Evolutionary conservation across 2,888 invertebrate genomes (phyloP), one percentile per base, ranked within the genome.

Genomic region (Acholoe squamosa): DNA sequence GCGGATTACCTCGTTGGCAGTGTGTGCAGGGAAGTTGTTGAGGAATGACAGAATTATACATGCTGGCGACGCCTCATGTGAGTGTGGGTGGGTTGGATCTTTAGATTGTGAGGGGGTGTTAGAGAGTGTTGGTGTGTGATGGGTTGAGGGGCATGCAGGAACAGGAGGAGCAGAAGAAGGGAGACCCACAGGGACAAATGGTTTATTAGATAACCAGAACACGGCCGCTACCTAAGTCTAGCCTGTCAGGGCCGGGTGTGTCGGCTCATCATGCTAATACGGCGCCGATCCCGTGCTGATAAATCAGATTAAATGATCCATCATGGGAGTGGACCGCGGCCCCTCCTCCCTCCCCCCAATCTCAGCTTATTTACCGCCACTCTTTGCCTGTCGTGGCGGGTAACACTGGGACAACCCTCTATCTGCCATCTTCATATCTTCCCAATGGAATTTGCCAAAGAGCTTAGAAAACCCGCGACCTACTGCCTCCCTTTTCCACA

Each of bases 261-360:
- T n/a, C 43, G 80, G 80, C 80, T 80, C 80, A 80, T 80, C 80
- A 80, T 80, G 80, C 80, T 80, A 80, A 80, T 80, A 80, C 80
- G 43, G 80, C 80, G 34, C 80, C 80, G 80, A 80, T 80, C 80
- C 80, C 33, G 80, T 34, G 80, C 80, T 43, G 80, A 80, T 80
- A 80, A 80, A 80, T 80, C 80, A 80, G 80, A 80, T 80, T 80
- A 80, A 80, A 80, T 80, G 80, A 80, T 80, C 80, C 80, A 80
- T 80, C 80, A 80, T 43, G 0, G 80, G 19, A 80, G 7, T 34
- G 80, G 80, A 80, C 80, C 76, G 25, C 80, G n/a, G 10, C 43
- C 76, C 31, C 43, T 0, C 34, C 80, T 34, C 19, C 80, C 33
- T 43, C 80, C 22, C 80, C 31, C 80, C 22, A 34, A 71, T 71